Base-by-base conservation (phyloP, 2,797 vertebrate genomes). In the Microctenopoma stevenorrisi region DNA sequence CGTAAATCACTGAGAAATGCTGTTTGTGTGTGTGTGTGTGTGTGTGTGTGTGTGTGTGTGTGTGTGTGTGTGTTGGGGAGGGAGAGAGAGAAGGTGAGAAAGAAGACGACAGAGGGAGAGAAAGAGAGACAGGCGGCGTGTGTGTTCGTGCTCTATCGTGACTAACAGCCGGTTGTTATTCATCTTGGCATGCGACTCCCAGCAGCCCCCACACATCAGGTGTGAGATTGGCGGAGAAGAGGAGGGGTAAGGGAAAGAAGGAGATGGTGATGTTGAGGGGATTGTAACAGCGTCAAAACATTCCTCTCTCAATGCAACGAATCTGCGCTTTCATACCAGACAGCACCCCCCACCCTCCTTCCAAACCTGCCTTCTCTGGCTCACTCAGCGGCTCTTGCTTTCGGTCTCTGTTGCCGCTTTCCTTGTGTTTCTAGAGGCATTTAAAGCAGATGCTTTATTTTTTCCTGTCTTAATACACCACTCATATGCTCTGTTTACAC, bases 101-200 rank as follows among this genome's bases (percentile, higher is more conserved):
- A 38, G 76, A 68, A 58, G 69, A 78, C 38, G 72, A 67, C 46
- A 58, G 74, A 47, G 44, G 46, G 70, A 18, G 75, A 16, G 58
- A 67, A 72, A 60, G 73, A 59, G 55, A 84, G 74, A 76, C 71
- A 82, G 76, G 84, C 81, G 25, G 88, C 83, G 83, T 85, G 90
- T 86, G 81, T 85, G 87, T 91, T 90, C 78, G 79, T 86, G 89
- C 84, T 83, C 88, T 90, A 89, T 91, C 91, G 90, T 92, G 90
- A 91, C 89, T 92, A 91, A 92, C 90, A 91, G 88, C 89, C 89
- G 87, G 90, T 92, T 91, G 91, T 91, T 92, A 92, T 91, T 93
- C 86, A 91, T 92, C 91, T 90, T 92, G 91, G 89, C 93, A 91
- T 92, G 88, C 78, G 86, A 89, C 86, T 92, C 91, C 87, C 88